phyloP scores from a whole-genome alignment of 2,797 vertebrate species.

The Cygnus olor region DNA sequence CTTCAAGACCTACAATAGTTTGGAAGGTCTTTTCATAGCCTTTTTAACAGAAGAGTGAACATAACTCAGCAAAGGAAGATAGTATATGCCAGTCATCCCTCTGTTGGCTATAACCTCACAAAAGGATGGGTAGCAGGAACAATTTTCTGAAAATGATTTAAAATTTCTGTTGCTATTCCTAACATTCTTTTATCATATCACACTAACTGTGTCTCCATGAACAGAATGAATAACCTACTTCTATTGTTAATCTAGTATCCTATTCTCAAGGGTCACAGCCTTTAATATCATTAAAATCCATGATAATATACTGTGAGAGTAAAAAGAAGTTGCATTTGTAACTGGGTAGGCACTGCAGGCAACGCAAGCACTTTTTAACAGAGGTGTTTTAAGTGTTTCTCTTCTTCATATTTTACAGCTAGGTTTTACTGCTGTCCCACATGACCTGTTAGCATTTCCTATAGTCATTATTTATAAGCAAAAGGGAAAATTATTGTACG shows the following conservation, averaged over 20 bases:
- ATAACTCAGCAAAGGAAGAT: neutral
- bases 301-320: neutral
- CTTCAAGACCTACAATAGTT: neutral
- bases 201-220: neutral
- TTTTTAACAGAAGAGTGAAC: neutral
- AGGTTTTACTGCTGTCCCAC: neutral
- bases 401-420: neutral
- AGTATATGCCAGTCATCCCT: neutral
- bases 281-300: neutral
- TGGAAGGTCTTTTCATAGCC: neutral
- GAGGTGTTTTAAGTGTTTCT: neutral
- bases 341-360: neutral
- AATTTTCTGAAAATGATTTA: neutral
- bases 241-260: neutral
- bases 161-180: neutral
- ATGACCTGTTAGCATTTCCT: neutral
- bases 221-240: neutral
- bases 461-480: neutral
- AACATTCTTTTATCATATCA: neutral
- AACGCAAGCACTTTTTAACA: neutral
- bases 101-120: neutral
- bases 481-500: neutral
- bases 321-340: neutral
- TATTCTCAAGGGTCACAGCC: neutral
- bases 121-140: neutral